Percentiles rank a stretch among this genome's conserved stretches.
Evolutionary conservation across 2,888 invertebrate genomes (phyloP).

Genomic region (Chaitophorus viminalis): DNA sequence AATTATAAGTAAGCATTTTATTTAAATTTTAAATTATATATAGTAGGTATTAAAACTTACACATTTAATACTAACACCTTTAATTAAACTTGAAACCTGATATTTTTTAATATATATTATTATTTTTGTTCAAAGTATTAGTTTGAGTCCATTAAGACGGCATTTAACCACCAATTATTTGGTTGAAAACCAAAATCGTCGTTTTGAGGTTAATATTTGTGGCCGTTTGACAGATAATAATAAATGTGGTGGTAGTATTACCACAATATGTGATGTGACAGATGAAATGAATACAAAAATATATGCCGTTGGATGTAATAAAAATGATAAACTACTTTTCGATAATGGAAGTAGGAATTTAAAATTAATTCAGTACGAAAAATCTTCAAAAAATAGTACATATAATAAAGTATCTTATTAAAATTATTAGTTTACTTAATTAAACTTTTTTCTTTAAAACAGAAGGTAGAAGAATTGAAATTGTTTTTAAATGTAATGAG

Average conservation of each 20-base stretch:
- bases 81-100: neutral
- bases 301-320: conserved; percentile 28
- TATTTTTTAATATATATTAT: neutral
- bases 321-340: conserved; percentile 8
- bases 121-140: conserved; percentile 12
- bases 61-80: neutral
- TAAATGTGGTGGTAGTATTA: conserved; percentile 41
- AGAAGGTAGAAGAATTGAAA: conserved; percentile 35
- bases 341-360: neutral
- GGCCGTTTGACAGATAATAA: conserved; percentile 22
- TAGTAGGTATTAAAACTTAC: too few relatives aligned
- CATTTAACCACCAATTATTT: conserved; percentile 24
- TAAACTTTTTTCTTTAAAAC: neutral
- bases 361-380: conserved; percentile 38
- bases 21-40: neutral
- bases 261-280: conserved; percentile 55
- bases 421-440: neutral
- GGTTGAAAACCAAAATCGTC: conserved; percentile 42
- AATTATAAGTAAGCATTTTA: conserved; percentile 34
- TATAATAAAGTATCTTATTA: neutral
- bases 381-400: neutral
- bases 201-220: conserved; percentile 50
- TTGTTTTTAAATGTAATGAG: conserved; percentile 50
- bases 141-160: conserved; percentile 20
- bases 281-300: conserved; percentile 15